Evolutionary conservation across 2,113 vertebrate species (phyloP), one percentile per base, ranked within the genome.

Genomic region (Dasyornis broadbenti): DNA sequence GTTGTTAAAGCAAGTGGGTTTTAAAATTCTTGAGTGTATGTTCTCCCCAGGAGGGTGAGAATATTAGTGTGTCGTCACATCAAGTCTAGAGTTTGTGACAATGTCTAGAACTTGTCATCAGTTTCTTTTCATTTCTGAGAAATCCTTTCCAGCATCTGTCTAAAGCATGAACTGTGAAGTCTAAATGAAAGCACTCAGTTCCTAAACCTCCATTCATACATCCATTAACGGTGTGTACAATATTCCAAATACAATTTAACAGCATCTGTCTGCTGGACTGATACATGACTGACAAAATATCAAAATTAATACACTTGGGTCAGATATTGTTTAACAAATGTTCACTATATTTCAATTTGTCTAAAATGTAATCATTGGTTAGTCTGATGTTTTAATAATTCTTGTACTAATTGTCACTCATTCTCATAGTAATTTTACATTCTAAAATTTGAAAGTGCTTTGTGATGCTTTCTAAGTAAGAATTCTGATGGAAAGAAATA

Each of bases 361-460:
- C 11, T 59, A 33, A 42, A 68, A 59, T 27, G 26, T 21, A 35
- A 57, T 40, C 10, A 50, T 2, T 44, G 31, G 2, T 31, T 59
- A 22, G 11, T 27, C 14, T 52, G 37, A 15, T 44, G 22, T 14
- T 31, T 16, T 31, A 59, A 59, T 42, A 57, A 31, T 42, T 42
- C 4, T 31, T 50, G 2, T 15, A 12, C 21, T 27, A 35, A 50
- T 68, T 0, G 0, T 31, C 21, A 42, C 13, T 17, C 1, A 0
- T 35, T 57, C 35, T 21, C 30, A 9, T 21, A 21, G 20, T 6
- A 42, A 50, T 59, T 66, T 59, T 66, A 1, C 9, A 11, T 59
- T 86, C 31, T 31, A 52, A 66, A 59, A 59, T 22, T 42, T 11
- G 21, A 31, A 68, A 21, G 16, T 7, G 24, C 5, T 44, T 10